A percentile compares a stretch with the other conserved stretches of the same genome.
phyloP scores from a whole-genome alignment of 2,888 invertebrate species.

The Tetramorium bicarinatum region DNA sequence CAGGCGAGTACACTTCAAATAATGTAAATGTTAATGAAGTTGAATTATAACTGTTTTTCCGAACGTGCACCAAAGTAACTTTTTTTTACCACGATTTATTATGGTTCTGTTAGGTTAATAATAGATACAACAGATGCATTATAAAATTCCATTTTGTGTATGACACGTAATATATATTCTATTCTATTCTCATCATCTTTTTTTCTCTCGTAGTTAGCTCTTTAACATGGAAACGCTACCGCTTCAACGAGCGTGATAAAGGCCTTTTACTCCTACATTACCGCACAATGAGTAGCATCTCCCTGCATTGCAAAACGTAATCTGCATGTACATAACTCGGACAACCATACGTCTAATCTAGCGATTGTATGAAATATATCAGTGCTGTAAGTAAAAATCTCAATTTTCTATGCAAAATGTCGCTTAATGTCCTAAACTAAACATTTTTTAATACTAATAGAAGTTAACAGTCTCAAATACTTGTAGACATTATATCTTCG shows the following conservation, averaged over 20 bases:
- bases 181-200: not conserved
- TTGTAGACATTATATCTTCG: not conserved
- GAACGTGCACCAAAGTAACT: not conserved
- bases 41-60: slow-evolving; percentile 16
- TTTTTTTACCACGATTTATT: not conserved
- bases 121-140: not conserved
- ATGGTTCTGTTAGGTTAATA: not conserved
- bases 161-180: not conserved
- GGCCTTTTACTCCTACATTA: not conserved
- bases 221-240: not conserved
- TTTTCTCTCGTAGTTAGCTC: not conserved
- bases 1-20: not conserved
- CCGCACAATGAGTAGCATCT: not conserved
- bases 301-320: not conserved
- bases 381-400: not conserved
- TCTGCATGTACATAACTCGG: not conserved
- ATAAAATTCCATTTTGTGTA: slow-evolving; percentile 1
- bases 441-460: not conserved
- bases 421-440: not conserved
- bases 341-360: not conserved
- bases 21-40: slow-evolving; percentile 3
- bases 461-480: not conserved
- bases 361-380: not conserved
- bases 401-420: not conserved
- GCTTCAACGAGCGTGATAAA: not conserved